Evolutionary conservation across 2,797 vertebrate genomes (phyloP).

Genomic region (Megalops cyprinoides): DNA sequence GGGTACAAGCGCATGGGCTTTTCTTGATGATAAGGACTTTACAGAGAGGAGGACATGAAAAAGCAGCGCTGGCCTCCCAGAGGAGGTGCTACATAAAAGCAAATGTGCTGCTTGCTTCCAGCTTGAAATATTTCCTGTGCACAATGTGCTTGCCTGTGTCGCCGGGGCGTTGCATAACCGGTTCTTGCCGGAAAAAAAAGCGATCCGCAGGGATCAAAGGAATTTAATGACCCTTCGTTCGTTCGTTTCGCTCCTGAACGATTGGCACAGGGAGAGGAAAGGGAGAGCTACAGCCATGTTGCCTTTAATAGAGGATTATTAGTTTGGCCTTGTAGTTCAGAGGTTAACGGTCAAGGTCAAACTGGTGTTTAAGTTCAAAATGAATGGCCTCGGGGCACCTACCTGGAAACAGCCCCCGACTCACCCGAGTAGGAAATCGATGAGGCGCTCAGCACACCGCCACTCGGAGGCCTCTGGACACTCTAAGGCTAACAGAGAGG

Average conservation of each 20-base stretch:
- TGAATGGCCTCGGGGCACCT: neutral
- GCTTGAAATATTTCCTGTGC: neutral
- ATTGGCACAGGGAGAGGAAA: neutral
- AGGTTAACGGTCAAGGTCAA: constrained; percentile 1
- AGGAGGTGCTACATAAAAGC: neutral
- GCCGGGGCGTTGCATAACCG: neutral
- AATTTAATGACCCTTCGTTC: neutral
- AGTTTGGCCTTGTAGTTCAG: neutral
- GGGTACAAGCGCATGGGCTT: neutral
- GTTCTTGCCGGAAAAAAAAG: no score
- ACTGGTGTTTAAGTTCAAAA: neutral
- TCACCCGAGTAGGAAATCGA: neutral
- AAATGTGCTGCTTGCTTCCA: neutral
- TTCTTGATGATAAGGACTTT: neutral
- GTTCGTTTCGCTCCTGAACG: neutral
- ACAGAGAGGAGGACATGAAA: neutral
- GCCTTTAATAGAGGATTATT: neutral
- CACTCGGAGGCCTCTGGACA: neutral
- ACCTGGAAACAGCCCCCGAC: neutral
- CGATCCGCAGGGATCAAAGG: neutral
- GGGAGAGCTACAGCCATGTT: neutral
- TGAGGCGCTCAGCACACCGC: neutral
- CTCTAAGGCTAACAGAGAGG: neutral
- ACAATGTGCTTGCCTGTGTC: neutral
- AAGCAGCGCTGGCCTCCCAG: neutral